phyloP scores from a whole-genome alignment of 35 echinoderm and acorn worm species.

The Chiridota heheva region DNA sequence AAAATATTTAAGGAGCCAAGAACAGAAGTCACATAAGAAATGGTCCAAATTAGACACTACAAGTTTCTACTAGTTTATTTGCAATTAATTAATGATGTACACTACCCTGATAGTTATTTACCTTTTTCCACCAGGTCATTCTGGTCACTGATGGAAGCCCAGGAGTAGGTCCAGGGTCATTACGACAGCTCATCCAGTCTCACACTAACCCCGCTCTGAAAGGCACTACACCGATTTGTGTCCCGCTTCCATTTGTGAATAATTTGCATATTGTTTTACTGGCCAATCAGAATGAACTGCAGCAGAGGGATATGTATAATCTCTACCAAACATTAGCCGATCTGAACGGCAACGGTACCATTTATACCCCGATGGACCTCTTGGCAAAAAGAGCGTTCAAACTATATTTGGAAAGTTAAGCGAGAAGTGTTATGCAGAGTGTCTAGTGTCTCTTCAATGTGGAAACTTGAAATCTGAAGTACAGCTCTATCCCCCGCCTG shows the following conservation, averaged over 20 bases:
- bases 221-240: conserved; percentile 2
- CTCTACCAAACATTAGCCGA: conserved; percentile 76
- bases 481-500: conserved; percentile 76
- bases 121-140: conserved; percentile 63
- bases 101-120: background rate
- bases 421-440: conserved; percentile 38
- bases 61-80: background rate
- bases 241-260: conserved; percentile 75
- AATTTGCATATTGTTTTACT: conserved; percentile 75
- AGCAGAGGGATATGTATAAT: conserved; percentile 22
- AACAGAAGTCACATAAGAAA: too few relatives aligned
- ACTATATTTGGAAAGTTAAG: conserved; percentile 40
- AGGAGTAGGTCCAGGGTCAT: conserved; percentile 76
- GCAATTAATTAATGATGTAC: background rate
- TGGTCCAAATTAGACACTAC: too few relatives aligned
- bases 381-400: conserved; percentile 55
- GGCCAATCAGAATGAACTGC: conserved; percentile 49
- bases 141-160: conserved; percentile 87
- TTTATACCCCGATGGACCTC: conserved; percentile 57
- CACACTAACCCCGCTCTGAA: conserved; percentile 34
- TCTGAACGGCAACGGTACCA: conserved; percentile 56
- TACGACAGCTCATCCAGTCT: conserved; percentile 45
- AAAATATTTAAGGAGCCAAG: too few relatives aligned
- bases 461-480: conserved; percentile 83
- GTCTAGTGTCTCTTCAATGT: conserved; percentile 59